Evolutionary conservation across 2,888 invertebrate species (phyloP).

Genomic region (Priocnemis perturbator): DNA sequence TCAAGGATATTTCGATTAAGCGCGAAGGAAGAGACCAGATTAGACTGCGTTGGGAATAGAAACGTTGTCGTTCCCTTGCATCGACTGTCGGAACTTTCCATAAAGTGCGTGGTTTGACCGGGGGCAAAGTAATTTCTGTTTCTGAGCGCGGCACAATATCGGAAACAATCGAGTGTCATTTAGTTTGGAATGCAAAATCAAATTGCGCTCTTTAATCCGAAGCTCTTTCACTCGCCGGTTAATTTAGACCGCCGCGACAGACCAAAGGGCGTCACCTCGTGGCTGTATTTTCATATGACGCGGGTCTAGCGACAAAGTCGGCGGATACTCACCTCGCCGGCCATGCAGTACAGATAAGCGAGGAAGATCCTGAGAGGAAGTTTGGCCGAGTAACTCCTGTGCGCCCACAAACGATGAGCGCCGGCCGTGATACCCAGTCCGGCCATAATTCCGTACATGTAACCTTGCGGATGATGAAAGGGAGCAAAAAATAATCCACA

Average conservation of each 20-base stretch:
- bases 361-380: constrained; percentile 84
- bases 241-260: not conserved
- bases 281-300: too few species aligned
- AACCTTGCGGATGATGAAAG: constrained; percentile 42
- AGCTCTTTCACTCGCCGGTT: not conserved
- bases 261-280: too few species aligned
- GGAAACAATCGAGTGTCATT: not conserved
- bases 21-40: too few species aligned
- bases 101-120: too few species aligned
- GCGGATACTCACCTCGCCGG: constrained; percentile 84
- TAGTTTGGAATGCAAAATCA: not conserved
- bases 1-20: too few species aligned
- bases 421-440: constrained; percentile 91
- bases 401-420: constrained; percentile 96
- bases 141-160: too few species aligned
- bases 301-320: not conserved
- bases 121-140: too few species aligned
- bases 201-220: too few species aligned
- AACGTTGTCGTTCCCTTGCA: not conserved
- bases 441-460: constrained; percentile 50
- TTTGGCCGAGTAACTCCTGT: constrained; percentile 89
- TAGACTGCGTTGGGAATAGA: not conserved
- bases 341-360: constrained; percentile 88
- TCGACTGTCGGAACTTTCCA: too few species aligned
- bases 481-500: not conserved